Evolutionary conservation across 2,797 vertebrate genomes (phyloP), one percentile per base, ranked within the genome.

Genomic region (Mus spretus): DNA sequence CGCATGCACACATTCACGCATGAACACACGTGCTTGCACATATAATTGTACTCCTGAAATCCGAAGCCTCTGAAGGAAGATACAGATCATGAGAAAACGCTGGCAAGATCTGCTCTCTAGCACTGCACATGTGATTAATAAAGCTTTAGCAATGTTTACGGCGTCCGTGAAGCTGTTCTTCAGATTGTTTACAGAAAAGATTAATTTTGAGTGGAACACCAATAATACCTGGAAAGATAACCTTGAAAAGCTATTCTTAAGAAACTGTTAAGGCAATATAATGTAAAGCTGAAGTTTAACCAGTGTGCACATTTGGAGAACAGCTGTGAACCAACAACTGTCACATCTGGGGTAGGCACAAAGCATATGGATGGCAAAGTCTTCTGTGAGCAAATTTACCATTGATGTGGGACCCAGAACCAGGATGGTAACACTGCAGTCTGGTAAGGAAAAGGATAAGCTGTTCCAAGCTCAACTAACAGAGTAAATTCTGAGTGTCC

Each of bases 121-220:
- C 26, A 55, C 5, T 37, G 8, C 11, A 3, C 8, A 12, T 47
- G 50, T 22, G 34, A 77, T 13, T 28, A 44, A 1, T 24, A 7
- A 40, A 34, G 44, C 31, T 75, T 5, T 40, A 47, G 79, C 0
- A 55, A 50, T 85, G 53, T 90, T 81, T 81, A 57, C 9, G 6
- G 4, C 3, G 1, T 81, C 70, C 37, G 53, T 37, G 28, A 50
- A 85, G 61, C 3, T 94, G 44, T 53, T n/a, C 55, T 94, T 95
- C 59, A 44, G 24, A 70, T 20, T 94, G 31, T 94, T 92, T 90
- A 37, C 61, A 57, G 44, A 93, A 93, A 17, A n/a, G 85, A 92
- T 81, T 97, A 40, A 97, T 77, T 95, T 96, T 92, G 88, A 78
- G 55, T 75, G 74, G 77, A 94, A 86, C 11, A 79, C 17, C 50